Percentiles rank a stretch among this genome's conserved stretches.
These are phyloP conservation scores for Prochilodus magdalenae DNA, from an alignment of 2,113 vertebrate species.

Conservation along the genomic window DNA sequence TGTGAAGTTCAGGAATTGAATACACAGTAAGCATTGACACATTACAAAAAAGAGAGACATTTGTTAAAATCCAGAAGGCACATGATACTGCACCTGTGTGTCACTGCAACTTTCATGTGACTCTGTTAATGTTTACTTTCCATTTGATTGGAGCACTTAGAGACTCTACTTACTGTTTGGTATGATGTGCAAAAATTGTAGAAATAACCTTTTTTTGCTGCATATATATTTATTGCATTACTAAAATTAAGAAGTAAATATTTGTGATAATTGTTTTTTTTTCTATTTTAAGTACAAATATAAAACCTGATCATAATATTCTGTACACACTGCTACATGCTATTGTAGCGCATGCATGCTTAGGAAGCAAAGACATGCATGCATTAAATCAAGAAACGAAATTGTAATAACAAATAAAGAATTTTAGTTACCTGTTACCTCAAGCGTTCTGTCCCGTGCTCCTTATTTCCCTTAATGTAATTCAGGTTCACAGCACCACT, in stretches of 20 bases:
- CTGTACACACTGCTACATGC: no score
- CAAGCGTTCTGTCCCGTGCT: background rate
- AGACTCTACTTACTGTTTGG: background rate
- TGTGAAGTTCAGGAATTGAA: no score
- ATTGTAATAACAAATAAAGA: background rate
- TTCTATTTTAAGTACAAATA: no score
- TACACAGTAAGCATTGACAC: background rate
- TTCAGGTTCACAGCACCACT: slow-evolving; percentile 50
- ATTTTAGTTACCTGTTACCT: slow-evolving; percentile 14
- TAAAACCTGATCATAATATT: no score
- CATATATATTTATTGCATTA: no score
- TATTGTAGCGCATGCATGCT: no score
- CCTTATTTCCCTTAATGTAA: slow-evolving; percentile 24
- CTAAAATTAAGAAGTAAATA: no score
- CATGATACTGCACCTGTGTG: slow-evolving; percentile 27
- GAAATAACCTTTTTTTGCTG: no score
- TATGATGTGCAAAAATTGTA: no score
- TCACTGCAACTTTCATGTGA: slow-evolving; percentile 72
- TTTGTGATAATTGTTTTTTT: no score
- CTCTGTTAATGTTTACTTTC: slow-evolving; percentile 73
- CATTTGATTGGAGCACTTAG: background rate
- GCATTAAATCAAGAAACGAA: no score
- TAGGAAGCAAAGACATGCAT: no score
- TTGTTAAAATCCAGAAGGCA: slow-evolving; percentile 7
- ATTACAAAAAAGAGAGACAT: background rate